Conservation (phyloP, 2,888 invertebrate genomes). For the Caenorhabditis zanzibari region DNA sequence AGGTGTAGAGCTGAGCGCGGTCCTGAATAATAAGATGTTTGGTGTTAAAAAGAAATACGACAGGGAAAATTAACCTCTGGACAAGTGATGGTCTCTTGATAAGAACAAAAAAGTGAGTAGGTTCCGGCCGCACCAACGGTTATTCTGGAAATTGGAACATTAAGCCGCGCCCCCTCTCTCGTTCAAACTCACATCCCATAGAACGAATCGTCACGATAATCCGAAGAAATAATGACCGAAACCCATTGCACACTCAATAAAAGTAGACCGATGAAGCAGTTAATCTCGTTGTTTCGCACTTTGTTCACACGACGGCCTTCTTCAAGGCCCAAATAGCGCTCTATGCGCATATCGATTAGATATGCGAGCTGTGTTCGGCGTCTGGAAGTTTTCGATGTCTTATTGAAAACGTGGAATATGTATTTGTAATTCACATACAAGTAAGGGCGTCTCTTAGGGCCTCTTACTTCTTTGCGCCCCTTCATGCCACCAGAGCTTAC, state of each 20-base stretch:
- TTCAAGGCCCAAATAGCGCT: slow-evolving; percentile 7
- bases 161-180: background rate
- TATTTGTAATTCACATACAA: no score
- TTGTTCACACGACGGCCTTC: slow-evolving; percentile 18
- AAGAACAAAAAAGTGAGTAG: slow-evolving; percentile 18
- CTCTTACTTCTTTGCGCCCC: no score
- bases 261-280: slow-evolving; percentile 11
- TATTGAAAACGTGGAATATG: no score
- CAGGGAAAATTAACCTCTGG: slow-evolving; percentile 17
- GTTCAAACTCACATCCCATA: slow-evolving; percentile 13
- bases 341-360: slow-evolving; percentile 28
- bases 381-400: slow-evolving; percentile 9
- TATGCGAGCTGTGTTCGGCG: slow-evolving; percentile 41
- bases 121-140: slow-evolving; percentile 1
- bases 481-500: no score
- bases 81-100: slow-evolving; percentile 27
- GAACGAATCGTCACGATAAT: slow-evolving; percentile 14
- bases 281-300: slow-evolving; percentile 10
- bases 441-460: no score
- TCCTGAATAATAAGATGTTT: slow-evolving; percentile 18
- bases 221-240: slow-evolving; percentile 17
- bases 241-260: slow-evolving; percentile 26
- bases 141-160: slow-evolving; percentile 1
- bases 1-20: background rate
- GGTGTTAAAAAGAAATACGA: no score